Evolutionary conservation across 2,888 invertebrate species (phyloP).

Genomic region (Augiades crinisus): DNA sequence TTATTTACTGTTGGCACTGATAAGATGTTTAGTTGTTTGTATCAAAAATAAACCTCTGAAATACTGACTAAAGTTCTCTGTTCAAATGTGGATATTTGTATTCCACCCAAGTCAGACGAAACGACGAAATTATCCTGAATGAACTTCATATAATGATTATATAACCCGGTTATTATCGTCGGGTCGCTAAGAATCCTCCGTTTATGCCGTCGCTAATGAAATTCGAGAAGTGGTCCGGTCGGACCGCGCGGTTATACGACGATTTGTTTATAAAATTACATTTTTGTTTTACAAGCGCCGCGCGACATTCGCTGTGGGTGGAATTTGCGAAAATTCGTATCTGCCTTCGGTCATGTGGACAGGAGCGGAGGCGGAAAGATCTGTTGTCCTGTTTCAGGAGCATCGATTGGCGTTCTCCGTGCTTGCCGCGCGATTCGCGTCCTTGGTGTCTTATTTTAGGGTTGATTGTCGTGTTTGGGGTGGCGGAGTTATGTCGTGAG

Average conservation of each 20-base stretch:
- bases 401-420: conserved; percentile 69
- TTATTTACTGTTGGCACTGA: too few relatives aligned
- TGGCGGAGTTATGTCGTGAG: conserved; percentile 54
- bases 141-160: conserved; percentile 44
- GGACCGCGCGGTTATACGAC: conserved; percentile 39
- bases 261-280: conserved; percentile 58
- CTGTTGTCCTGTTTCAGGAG: conserved; percentile 73
- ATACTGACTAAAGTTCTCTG: background rate
- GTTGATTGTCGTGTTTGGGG: conserved; percentile 39
- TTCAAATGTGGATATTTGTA: conserved; percentile 12
- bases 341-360: conserved; percentile 49
- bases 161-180: conserved; percentile 48
- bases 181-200: conserved; percentile 41
- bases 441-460: conserved; percentile 38
- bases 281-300: conserved; percentile 51
- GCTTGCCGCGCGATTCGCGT: conserved; percentile 33
- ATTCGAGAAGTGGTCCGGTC: conserved; percentile 45
- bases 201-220: conserved; percentile 51
- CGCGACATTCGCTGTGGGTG: conserved; percentile 34
- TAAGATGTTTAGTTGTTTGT: too few relatives aligned
- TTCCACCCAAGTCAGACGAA: conserved; percentile 12
- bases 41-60: background rate
- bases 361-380: conserved; percentile 72
- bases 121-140: conserved; percentile 33
- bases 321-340: conserved; percentile 58